These are phyloP conservation scores for Chloropsis cyanopogon DNA, from an alignment of 2,113 vertebrate species.

Conservation along the genomic window DNA sequence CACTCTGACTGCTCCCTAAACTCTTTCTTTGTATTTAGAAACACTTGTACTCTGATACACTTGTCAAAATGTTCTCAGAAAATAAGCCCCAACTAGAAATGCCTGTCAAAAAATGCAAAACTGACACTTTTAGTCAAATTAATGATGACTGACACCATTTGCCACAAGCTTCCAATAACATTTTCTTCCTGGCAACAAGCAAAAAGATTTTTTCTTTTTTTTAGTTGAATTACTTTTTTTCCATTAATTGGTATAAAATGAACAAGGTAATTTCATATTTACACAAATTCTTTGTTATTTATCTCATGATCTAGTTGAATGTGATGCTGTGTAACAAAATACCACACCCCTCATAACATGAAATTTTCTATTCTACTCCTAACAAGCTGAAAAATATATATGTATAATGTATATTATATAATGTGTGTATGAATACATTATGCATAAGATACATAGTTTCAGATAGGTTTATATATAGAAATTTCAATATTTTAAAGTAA, in stretches of 20 bases:
- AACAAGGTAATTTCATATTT: neutral
- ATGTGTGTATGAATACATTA: neutral
- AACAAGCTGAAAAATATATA: neutral
- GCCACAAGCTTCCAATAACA: neutral
- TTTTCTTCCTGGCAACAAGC: neutral
- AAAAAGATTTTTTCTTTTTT: neutral
- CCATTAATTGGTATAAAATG: neutral
- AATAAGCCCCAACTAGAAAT: slow-evolving; percentile 11
- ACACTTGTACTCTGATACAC: neutral
- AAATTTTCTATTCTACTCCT: neutral
- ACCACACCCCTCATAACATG: too few species aligned
- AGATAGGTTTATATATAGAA: neutral
- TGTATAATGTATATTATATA: neutral
- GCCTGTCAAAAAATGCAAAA: neutral
- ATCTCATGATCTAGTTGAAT: neutral
- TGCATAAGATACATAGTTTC: neutral
- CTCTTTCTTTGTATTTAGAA: neutral
- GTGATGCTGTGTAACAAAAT: neutral
- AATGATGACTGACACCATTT: neutral
- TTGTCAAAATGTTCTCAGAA: slow-evolving; percentile 6
- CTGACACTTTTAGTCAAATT: slow-evolving; percentile 8
- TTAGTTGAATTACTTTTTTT: neutral
- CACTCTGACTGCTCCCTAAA: neutral
- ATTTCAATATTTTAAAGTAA: neutral
- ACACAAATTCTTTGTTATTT: neutral